Conservation (phyloP, 1,140 invertebrate genomes). For the Anoplophora glabripennis region DNA sequence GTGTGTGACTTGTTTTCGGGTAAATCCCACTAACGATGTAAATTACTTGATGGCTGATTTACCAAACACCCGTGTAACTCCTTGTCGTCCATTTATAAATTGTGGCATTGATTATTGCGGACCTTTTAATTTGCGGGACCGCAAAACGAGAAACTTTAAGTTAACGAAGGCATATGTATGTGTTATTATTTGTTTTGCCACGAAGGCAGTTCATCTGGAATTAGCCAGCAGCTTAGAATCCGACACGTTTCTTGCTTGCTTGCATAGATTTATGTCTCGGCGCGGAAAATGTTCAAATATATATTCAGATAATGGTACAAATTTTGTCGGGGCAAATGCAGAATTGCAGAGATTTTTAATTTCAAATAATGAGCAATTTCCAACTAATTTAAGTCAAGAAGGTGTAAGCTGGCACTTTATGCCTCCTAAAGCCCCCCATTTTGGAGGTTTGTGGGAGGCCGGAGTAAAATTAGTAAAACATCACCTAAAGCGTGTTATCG, state of each 20-base stretch:
- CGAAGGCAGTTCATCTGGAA: slow-evolving; percentile 49
- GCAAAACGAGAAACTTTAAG: slow-evolving; percentile 12
- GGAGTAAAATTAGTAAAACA: no score
- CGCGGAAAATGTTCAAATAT: slow-evolving; percentile 28
- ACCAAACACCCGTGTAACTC: slow-evolving; percentile 1
- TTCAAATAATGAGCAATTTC: no score
- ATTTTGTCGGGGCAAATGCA: slow-evolving; percentile 32
- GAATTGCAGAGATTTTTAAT: slow-evolving; percentile 10
- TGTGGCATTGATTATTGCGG: slow-evolving; percentile 49
- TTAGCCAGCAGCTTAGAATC: slow-evolving; percentile 41
- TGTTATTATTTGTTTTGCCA: slow-evolving; percentile 39
- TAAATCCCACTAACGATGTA: slow-evolving; percentile 7
- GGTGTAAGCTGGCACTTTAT: no score
- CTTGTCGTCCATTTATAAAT: slow-evolving; percentile 36
- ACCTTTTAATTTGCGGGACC: slow-evolving; percentile 39
- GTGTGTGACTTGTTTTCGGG: slow-evolving; percentile 19
- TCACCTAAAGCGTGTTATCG: no score
- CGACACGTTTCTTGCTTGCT: slow-evolving; percentile 41
- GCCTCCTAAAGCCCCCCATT: no score
- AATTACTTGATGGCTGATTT: slow-evolving; percentile 3
- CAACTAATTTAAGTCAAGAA: no score
- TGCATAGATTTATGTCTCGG: slow-evolving; percentile 46
- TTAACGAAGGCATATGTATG: slow-evolving; percentile 45
- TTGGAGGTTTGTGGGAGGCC: no score
- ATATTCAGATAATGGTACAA: slow-evolving; percentile 39